phyloP scores from a whole-genome alignment of 2,113 vertebrate species.

The Noturus placidus region DNA sequence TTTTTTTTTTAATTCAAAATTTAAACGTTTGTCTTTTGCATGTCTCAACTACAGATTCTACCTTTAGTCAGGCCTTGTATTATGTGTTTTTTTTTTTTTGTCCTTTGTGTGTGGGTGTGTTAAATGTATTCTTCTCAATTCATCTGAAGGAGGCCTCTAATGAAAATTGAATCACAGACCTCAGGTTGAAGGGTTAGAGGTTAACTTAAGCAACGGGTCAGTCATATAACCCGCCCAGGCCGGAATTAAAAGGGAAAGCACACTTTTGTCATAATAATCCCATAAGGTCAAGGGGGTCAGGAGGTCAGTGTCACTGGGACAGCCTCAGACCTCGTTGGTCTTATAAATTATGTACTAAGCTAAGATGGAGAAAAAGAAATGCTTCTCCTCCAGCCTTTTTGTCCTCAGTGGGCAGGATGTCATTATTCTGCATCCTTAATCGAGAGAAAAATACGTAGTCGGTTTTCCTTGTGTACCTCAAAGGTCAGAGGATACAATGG shows the following conservation, averaged over 20 bases:
- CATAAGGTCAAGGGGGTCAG: slow-evolving; percentile 72
- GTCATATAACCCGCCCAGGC: slow-evolving; percentile 69
- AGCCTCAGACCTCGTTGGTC: slow-evolving; percentile 55
- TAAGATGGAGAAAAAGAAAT: slow-evolving; percentile 64
- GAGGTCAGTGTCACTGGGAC: slow-evolving; percentile 75
- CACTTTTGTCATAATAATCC: slow-evolving; percentile 72
- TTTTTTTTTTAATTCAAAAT: not conserved
- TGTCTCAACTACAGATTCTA: not conserved
- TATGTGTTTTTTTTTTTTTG: too few relatives aligned
- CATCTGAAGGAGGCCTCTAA: slow-evolving; percentile 74
- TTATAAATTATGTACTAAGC: slow-evolving; percentile 63
- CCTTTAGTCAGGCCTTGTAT: not conserved
- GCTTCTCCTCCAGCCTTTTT: slow-evolving; percentile 63
- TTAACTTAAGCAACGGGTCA: slow-evolving; percentile 73
- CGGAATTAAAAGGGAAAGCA: slow-evolving; percentile 77
- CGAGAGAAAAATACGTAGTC: slow-evolving; percentile 68
- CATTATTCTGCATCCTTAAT: slow-evolving; percentile 64
- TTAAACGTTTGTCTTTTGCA: not conserved
- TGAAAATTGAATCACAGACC: slow-evolving; percentile 77
- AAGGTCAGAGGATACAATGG: slow-evolving; percentile 65
- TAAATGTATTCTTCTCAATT: slow-evolving; percentile 16
- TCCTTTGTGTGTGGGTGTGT: not conserved
- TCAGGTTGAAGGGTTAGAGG: slow-evolving; percentile 73
- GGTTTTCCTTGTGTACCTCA: slow-evolving; percentile 49
- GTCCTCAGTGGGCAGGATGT: slow-evolving; percentile 55